Percentiles rank a stretch among this genome's conserved stretches.
These are phyloP conservation scores for Okamejei kenojei DNA, from an alignment of 2,797 vertebrate species.

Conservation along the genomic window DNA sequence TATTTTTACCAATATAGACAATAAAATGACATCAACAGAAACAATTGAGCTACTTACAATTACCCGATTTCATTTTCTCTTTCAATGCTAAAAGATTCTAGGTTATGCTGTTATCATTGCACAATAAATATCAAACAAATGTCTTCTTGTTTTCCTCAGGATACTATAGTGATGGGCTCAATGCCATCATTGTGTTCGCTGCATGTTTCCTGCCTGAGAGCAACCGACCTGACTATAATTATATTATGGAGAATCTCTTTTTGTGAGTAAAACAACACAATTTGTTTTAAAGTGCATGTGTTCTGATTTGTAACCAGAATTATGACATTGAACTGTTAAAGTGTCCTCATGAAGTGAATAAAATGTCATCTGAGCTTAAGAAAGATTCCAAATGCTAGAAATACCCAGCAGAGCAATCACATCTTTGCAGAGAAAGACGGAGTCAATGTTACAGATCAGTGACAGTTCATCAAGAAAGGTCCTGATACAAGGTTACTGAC, in stretches of 20 bases:
- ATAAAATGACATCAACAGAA: not conserved
- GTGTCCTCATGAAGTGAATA: not conserved
- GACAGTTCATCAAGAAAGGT: not conserved
- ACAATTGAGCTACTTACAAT: not conserved
- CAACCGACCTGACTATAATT: conserved; percentile 83
- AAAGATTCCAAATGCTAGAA: not conserved
- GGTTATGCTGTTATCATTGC: not conserved
- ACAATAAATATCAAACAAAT: not conserved
- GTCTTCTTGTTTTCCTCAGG: conserved; percentile 60
- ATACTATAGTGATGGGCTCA: conserved; percentile 85
- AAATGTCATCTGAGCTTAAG: not conserved
- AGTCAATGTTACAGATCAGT: not conserved
- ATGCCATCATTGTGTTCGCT: conserved; percentile 96
- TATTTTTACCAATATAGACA: not conserved
- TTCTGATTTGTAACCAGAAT: not conserved
- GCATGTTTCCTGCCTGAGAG: conserved; percentile 97
- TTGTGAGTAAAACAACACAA: conserved; percentile 69
- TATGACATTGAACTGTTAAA: not conserved
- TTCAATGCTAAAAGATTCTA: not conserved
- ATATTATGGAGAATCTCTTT: conserved; percentile 99
- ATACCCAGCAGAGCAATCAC: not conserved
- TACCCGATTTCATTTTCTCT: not conserved
- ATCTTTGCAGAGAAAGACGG: not conserved
- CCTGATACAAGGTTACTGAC: not conserved
- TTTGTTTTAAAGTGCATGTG: not conserved